A percentile compares a stretch with the other conserved stretches of the same genome.
These are phyloP conservation scores for Gavialis gangeticus DNA, from an alignment of 2,113 vertebrate species.

Conservation along the genomic window DNA sequence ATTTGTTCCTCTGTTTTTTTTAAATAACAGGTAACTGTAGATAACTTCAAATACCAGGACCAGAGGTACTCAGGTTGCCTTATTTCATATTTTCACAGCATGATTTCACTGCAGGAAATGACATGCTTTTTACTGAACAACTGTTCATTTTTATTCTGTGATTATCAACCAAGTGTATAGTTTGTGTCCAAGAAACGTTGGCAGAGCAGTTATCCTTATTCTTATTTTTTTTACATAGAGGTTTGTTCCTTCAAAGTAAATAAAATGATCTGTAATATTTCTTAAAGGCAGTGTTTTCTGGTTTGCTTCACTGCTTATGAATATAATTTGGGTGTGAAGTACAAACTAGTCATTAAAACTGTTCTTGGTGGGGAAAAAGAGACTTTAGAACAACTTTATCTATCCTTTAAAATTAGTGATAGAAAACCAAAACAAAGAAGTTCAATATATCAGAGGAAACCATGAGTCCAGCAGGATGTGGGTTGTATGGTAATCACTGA, in stretches of 20 bases:
- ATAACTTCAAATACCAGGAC: neutral
- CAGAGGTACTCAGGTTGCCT: rapidly evolving
- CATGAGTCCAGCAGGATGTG: neutral
- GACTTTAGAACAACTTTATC: neutral
- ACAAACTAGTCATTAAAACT: neutral
- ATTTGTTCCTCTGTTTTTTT: rapidly evolving
- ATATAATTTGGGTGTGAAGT: conserved; percentile 10
- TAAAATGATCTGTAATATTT: rapidly evolving
- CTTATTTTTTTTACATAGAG: neutral
- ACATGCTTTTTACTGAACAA: neutral
- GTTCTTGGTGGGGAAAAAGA: neutral
- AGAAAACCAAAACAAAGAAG: neutral
- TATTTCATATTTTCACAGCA: rapidly evolving
- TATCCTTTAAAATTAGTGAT: neutral
- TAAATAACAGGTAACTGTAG: neutral
- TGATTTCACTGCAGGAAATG: neutral
- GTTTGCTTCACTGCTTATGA: neutral
- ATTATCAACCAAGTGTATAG: neutral
- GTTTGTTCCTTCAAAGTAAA: no score
- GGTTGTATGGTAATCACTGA: neutral
- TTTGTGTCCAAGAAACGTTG: neutral
- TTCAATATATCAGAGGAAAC: neutral
- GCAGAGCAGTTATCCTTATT: neutral
- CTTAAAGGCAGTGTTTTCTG: neutral
- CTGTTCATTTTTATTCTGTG: rapidly evolving